Percentiles rank a stretch among this genome's conserved stretches.
These are phyloP conservation scores for Lochmaea capreae DNA, from an alignment of 2,888 invertebrate species.

Conservation along the genomic window DNA sequence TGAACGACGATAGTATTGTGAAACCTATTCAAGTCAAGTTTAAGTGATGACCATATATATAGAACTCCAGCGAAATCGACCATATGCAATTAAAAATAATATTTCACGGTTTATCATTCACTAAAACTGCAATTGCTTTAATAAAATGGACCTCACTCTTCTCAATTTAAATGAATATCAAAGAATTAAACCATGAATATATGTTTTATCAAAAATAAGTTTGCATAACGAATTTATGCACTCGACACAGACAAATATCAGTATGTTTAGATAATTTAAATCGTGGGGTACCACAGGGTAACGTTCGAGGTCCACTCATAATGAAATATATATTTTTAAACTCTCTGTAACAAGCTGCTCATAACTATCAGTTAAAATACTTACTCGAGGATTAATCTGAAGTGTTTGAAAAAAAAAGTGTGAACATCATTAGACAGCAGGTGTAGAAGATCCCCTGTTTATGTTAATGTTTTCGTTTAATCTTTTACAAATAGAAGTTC, in stretches of 20 bases:
- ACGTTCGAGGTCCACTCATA: no score
- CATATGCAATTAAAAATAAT: constrained; percentile 37
- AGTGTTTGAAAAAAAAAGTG: background rate
- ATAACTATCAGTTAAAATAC: background rate
- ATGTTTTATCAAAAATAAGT: constrained; percentile 19
- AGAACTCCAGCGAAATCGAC: constrained; percentile 16
- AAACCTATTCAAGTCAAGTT: constrained; percentile 26
- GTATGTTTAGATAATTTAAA: no score
- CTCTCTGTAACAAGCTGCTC: no score
- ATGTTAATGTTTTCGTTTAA: background rate
- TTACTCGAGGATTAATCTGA: background rate
- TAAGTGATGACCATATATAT: constrained; percentile 29
- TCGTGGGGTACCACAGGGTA: no score
- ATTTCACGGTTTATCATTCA: constrained; percentile 30
- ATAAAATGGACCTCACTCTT: constrained; percentile 5
- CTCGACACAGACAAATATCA: background rate
- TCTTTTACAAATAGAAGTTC: background rate
- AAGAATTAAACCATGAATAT: constrained; percentile 23
- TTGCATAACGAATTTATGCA: background rate
- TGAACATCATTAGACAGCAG: background rate
- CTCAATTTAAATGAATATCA: background rate
- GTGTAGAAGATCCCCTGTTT: background rate
- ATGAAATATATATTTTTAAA: no score
- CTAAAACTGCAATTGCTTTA: constrained; percentile 20
- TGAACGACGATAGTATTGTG: constrained; percentile 27